These are phyloP conservation scores for Archips xylosteana DNA, from an alignment of 2,888 invertebrate species.

Conservation along the genomic window DNA sequence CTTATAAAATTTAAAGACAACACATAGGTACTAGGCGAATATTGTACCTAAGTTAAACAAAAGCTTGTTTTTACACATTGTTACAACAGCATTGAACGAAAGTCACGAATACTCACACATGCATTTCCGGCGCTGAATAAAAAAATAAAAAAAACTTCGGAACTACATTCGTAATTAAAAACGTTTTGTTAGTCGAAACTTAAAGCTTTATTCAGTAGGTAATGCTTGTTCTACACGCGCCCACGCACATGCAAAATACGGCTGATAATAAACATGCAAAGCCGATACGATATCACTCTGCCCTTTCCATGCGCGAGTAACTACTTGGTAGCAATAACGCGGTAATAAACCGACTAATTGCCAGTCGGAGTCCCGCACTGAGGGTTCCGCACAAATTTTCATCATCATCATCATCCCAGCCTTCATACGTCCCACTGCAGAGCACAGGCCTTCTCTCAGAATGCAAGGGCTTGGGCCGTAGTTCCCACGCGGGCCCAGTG, in stretches of 20 bases:
- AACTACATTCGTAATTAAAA: not conserved
- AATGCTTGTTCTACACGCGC: constrained; percentile 13
- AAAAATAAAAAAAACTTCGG: not conserved
- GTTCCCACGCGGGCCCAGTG: too few relatives aligned
- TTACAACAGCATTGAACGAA: not conserved
- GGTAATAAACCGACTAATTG: not conserved
- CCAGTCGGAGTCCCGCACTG: too few relatives aligned
- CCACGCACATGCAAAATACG: constrained; percentile 29
- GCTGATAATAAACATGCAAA: constrained; percentile 34
- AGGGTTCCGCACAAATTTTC: too few relatives aligned
- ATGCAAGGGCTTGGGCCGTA: too few relatives aligned
- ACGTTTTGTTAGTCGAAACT: constrained; percentile 3
- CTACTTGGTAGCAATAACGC: constrained; percentile 25
- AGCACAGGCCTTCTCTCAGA: too few relatives aligned
- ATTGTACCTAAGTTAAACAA: too few relatives aligned
- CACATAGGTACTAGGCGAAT: too few relatives aligned
- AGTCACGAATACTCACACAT: not conserved
- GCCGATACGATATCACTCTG: constrained; percentile 27
- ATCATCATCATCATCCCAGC: too few relatives aligned
- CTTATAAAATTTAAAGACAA: too few relatives aligned
- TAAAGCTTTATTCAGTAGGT: not conserved
- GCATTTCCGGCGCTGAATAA: not conserved
- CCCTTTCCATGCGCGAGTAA: constrained; percentile 19
- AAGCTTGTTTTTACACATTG: too few relatives aligned
- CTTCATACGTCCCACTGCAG: too few relatives aligned